Evolutionary conservation across 2,888 invertebrate genomes (phyloP), one percentile per base, ranked within the genome.

Genomic region (Caenorhabditis panamensis): DNA sequence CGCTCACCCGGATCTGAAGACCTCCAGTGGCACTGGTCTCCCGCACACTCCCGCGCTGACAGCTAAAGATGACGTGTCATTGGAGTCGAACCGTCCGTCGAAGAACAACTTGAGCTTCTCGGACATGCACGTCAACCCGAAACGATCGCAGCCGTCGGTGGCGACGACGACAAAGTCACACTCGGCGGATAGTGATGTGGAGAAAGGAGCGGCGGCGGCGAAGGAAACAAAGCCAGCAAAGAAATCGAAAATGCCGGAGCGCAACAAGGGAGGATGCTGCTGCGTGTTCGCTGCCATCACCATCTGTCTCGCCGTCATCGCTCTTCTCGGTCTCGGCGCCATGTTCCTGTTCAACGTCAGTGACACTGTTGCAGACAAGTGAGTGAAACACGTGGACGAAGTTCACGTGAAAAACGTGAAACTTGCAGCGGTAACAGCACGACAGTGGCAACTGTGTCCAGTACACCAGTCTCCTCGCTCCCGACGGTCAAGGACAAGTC

Each of bases 11-110:
- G 47, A 31, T 31, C 31, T 9, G 4, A 4, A 56, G n/a, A 58
- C 72, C 51, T 36, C 63, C 36, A 8, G 13, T 58, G 36, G 64
- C 59, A 28, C 53, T 26, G 49, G 63, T 18, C 66, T 73, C 9
- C 51, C 64, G 1, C 44, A 64, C 51, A 73, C 73, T 24, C 58
- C 59, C 9, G 73, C 73, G 20, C 51, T 73, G 13, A 73, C 58
- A 28, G 44, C 73, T 1, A 59, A 66, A n/a, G 73, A 73, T 59
- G 73, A 73, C 64, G 66, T 73, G 24, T 64, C 64, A 53, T 58
- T 73, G 64, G 73, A 73, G 36, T 73, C 73, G 51, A 63, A 63
- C 20, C 63, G 73, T 16, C 58, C 59, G 9, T 31, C 18, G 5
- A 51, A 41, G 8, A 51, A 63, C 41, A 66, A 58, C 22, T 0